Conservation (phyloP, 2,888 invertebrate genomes). For the Rosalia funebris region DNA sequence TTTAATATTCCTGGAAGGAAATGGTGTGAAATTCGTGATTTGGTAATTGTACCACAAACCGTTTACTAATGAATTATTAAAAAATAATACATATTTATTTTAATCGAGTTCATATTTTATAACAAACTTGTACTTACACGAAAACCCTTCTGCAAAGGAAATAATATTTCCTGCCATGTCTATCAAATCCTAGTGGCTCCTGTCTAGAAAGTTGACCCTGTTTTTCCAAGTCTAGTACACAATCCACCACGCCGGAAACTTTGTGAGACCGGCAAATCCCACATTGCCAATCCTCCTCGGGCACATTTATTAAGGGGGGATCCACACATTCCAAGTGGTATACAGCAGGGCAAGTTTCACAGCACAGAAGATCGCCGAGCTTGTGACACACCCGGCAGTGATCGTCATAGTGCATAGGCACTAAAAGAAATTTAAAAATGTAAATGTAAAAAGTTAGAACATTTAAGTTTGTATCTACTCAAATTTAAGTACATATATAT, state of each 20-base stretch:
- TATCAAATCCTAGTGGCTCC: slow-evolving; percentile 93
- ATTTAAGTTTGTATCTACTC: no score
- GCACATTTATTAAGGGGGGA: slow-evolving; percentile 92
- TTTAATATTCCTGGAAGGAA: no score
- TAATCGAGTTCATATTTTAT: no score
- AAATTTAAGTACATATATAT: no score
- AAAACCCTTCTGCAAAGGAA: slow-evolving; percentile 92
- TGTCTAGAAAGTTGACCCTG: slow-evolving; percentile 92
- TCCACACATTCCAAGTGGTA: slow-evolving; percentile 97
- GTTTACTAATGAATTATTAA: no score
- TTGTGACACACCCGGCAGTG: slow-evolving; percentile 93
- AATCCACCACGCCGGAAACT: slow-evolving; percentile 93
- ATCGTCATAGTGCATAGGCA: slow-evolving; percentile 90
- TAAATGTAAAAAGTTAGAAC: no score
- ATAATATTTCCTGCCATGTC: slow-evolving; percentile 98
- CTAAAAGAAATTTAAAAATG: slow-evolving; percentile 64
- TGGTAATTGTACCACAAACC: no score
- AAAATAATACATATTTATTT: no score
- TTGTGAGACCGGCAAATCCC: slow-evolving; percentile 91
- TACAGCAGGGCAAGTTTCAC: slow-evolving; percentile 98
- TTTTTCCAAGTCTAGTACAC: slow-evolving; percentile 89
- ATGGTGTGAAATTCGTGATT: no score
- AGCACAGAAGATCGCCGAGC: slow-evolving; percentile 93
- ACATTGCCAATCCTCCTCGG: slow-evolving; percentile 98
- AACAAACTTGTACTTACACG: slow-evolving; percentile 86